phyloP scores from a whole-genome alignment of 2,797 vertebrate species.

The Calcarius lapponicus region DNA sequence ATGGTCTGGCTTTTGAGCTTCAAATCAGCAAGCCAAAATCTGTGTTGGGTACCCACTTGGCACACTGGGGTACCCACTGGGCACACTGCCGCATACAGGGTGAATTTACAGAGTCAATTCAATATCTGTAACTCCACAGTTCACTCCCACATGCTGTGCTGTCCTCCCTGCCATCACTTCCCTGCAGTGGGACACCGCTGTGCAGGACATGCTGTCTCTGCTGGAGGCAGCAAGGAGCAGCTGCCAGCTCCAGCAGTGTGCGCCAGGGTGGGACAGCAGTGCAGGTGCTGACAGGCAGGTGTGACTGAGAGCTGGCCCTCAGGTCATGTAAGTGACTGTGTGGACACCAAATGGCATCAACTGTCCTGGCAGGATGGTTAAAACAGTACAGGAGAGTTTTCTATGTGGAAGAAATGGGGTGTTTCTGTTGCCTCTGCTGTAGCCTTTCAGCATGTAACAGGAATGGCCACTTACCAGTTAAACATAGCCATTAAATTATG shows the following conservation, averaged over 20 bases:
- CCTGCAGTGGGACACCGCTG: rapidly evolving
- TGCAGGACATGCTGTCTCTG: not conserved
- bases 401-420: not conserved
- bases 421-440: not conserved
- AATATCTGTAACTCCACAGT: not conserved
- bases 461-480: not conserved
- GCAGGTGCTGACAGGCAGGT: not conserved
- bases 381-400: not conserved
- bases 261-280: rapidly evolving
- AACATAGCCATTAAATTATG: not conserved
- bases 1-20: not conserved
- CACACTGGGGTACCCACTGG: not conserved
- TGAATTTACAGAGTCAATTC: not conserved
- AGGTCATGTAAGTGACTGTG: not conserved
- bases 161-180: not conserved
- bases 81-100: not conserved
- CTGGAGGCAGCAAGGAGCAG: not conserved
- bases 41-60: not conserved
- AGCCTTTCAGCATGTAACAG: not conserved
- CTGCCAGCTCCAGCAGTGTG: not conserved
- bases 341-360: not conserved
- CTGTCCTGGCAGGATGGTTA: not conserved
- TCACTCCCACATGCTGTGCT: not conserved
- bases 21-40: not conserved
- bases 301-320: not conserved